phyloP scores from a whole-genome alignment of 2,113 vertebrate genomes.

The Tamias sibiricus region DNA sequence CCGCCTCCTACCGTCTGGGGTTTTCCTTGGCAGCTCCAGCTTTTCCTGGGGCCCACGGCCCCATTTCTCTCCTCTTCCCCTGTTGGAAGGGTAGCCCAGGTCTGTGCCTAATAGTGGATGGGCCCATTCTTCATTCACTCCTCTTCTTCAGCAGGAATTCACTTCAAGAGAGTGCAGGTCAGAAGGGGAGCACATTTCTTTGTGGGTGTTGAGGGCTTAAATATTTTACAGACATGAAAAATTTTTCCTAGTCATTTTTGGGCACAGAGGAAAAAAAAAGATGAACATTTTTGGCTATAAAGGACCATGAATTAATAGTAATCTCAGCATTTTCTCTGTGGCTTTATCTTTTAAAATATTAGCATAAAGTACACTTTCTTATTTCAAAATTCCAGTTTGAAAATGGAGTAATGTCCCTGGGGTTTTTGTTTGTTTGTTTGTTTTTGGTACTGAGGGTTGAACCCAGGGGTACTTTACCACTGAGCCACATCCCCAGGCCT shows the following conservation, averaged over 20 bases:
- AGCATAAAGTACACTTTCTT: neutral
- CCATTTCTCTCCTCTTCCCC: neutral
- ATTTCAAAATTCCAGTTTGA: neutral
- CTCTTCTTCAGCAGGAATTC: neutral
- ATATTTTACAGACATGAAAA: neutral
- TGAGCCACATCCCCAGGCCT: too few relatives aligned
- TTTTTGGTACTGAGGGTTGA: too few relatives aligned
- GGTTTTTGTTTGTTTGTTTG: too few relatives aligned
- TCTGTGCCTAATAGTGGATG: neutral
- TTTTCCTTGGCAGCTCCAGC: neutral
- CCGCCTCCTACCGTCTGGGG: neutral
- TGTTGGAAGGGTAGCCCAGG: neutral
- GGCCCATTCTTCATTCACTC: neutral
- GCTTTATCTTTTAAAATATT: conserved; percentile 20
- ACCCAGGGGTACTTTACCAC: too few relatives aligned
- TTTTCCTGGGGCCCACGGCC: neutral
- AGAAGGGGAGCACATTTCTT: too few relatives aligned
- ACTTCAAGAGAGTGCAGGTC: neutral
- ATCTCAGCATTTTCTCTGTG: neutral
- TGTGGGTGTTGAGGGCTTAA: neutral
- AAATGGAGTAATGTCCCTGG: neutral
- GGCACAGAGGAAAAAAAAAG: neutral
- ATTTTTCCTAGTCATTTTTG: neutral
- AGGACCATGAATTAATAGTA: conserved; percentile 1
- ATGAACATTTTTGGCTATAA: neutral